Evolutionary conservation across 2,888 invertebrate species (phyloP).

Genomic region (Hydrotaea diabolus): DNA sequence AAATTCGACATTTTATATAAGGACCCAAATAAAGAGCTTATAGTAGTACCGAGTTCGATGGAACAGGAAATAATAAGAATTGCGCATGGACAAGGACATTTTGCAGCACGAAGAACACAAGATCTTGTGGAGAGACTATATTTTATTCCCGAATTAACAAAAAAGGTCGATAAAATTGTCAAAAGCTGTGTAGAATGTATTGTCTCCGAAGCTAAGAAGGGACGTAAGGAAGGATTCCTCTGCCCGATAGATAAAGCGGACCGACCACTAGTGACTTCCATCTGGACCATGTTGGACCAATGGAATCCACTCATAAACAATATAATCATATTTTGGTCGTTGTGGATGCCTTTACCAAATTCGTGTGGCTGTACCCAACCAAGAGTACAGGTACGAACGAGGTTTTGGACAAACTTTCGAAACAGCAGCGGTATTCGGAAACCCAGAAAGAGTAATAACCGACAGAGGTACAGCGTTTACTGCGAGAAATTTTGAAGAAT

Average conservation of each 20-base stretch:
- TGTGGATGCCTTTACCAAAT: constrained; percentile 74
- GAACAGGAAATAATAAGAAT: constrained; percentile 73
- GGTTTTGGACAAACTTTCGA: constrained; percentile 71
- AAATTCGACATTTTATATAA: constrained; percentile 61
- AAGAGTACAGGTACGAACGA: constrained; percentile 72
- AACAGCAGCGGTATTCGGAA: constrained; percentile 70
- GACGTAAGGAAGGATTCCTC: constrained; percentile 69
- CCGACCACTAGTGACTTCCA: constrained; percentile 73
- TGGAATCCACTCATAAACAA: constrained; percentile 58
- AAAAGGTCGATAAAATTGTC: constrained; percentile 38
- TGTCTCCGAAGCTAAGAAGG: constrained; percentile 69
- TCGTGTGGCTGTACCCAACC: constrained; percentile 75
- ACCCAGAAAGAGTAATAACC: constrained; percentile 55
- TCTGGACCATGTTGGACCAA: constrained; percentile 76
- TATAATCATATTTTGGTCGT: constrained; percentile 59
- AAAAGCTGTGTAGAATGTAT: constrained; percentile 65
- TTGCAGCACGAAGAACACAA: constrained; percentile 72
- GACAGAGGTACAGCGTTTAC: constrained; percentile 64
- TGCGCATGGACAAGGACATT: constrained; percentile 77
- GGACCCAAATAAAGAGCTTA: constrained; percentile 51
- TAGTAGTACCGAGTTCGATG: constrained; percentile 76
- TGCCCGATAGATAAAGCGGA: constrained; percentile 72
- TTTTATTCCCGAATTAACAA: constrained; percentile 66
- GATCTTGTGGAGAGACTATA: constrained; percentile 61
- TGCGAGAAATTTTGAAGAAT: constrained; percentile 70